Base-by-base conservation (phyloP, 2,797 vertebrate species). In the Hylomyscus alleni region DNA sequence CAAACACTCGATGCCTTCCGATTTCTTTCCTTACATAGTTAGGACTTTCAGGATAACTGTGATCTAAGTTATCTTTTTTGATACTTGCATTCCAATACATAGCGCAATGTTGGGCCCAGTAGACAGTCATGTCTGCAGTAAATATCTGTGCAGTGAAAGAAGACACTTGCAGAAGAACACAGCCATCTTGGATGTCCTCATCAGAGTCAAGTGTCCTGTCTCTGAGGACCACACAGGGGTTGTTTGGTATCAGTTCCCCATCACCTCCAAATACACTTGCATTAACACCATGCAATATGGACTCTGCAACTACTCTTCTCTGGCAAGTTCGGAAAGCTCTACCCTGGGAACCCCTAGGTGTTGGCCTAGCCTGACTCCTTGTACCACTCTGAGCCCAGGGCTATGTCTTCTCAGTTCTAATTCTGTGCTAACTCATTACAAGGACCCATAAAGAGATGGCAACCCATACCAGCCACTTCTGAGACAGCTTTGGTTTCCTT, bases 201-300 rank as follows among this genome's bases (percentile, higher is more conserved):
- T 52, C 58, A 34, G 31, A 86, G 65, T n/a, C 56, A 47, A 78
- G 17, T 0, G 6, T 37, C 54, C 62, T 40, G 26, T 60, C 87
- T 77, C 85, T 40, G 2, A 37, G 44, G 37, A n/a, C 22, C 8
- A 10, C 0, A 0, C 1, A 1, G 44, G 5, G 9, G n/a, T 40
- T 34, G 1, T 19, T 31, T 12, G 65, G 10, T 22, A n/a, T 19
- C 56, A 19, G 20, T 24, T 31, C n/a, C 7, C 19, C 8, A 1
- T 83, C 19, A 5, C 11, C 2, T 78, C 69, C 29, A 34, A 69
- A 82, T 19, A n/a, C 6, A 5, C 40, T 62, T 56, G 80, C 52
- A 9, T 60, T 47, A 60, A 62, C 11, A 40, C n/a, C 1, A 6
- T 44, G 44, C 47, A 54, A 22, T 17, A 17, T 65, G 89, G 94